Evolutionary conservation across 2,888 invertebrate genomes (phyloP).

Genomic region (Nephrotoma flavescens): DNA sequence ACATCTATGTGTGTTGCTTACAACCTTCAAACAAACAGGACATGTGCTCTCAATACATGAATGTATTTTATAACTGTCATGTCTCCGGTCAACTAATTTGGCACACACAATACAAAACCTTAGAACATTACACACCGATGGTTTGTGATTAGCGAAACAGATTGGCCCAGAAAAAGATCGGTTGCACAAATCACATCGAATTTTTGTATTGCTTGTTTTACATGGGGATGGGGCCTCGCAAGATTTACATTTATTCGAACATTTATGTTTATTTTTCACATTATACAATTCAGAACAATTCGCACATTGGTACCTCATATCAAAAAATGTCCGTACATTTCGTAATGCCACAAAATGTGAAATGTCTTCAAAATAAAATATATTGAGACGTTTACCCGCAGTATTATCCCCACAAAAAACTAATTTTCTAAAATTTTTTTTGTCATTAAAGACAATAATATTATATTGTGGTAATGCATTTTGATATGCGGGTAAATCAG

Average conservation of each 20-base stretch:
- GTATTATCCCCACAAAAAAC: background rate
- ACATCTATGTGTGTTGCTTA: background rate
- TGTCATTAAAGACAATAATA: background rate
- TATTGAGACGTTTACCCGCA: background rate
- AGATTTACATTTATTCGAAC: background rate
- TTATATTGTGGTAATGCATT: background rate
- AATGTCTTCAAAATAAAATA: background rate
- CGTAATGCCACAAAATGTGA: background rate
- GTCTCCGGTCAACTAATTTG: background rate
- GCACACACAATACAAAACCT: background rate
- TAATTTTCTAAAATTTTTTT: background rate
- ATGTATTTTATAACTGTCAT: background rate
- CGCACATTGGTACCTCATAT: background rate
- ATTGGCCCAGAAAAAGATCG: background rate
- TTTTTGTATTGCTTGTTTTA: background rate
- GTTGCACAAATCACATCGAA: background rate
- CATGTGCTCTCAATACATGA: background rate
- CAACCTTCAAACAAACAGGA: background rate
- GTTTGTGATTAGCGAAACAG: background rate
- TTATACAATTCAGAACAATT: background rate
- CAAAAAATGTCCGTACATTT: background rate
- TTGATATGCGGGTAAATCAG: background rate
- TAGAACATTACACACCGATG: background rate
- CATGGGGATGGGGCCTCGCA: background rate
- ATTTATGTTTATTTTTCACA: background rate